Percentiles rank a stretch among this genome's conserved stretches.
These are phyloP conservation scores for Drosophila paranaensis DNA, from an alignment of 2,888 invertebrate genomes.

Conservation along the genomic window DNA sequence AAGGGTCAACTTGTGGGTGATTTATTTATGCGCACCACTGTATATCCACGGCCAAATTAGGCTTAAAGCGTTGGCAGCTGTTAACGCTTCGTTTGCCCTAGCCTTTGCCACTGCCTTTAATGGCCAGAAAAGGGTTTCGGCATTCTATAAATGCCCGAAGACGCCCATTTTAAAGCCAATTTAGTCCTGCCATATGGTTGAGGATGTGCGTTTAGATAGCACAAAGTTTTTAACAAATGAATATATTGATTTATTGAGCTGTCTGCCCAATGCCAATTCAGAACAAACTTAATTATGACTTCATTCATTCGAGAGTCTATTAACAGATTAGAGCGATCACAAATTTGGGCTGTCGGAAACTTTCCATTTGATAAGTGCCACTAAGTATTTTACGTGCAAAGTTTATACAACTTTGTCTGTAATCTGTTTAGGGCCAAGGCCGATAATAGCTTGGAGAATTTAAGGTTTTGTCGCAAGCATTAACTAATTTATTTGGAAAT, in stretches of 20 bases:
- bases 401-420: constrained; percentile 29
- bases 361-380: constrained; percentile 17
- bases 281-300: constrained; percentile 10
- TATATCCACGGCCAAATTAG: constrained; percentile 58
- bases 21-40: constrained; percentile 54
- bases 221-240: constrained; percentile 30
- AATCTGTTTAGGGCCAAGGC: constrained; percentile 24
- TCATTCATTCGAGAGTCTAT: constrained; percentile 3
- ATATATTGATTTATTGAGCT: constrained; percentile 41
- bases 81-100: constrained; percentile 59
- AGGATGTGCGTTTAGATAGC: background rate
- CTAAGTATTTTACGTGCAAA: constrained; percentile 24
- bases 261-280: constrained; percentile 2
- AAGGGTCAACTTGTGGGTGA: constrained; percentile 68
- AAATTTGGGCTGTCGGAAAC: constrained; percentile 7
- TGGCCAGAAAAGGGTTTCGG: constrained; percentile 21
- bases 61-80: constrained; percentile 55
- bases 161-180: constrained; percentile 31
- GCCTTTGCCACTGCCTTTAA: constrained; percentile 5
- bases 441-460: constrained; percentile 51
- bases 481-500: constrained; percentile 44
- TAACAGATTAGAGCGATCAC: constrained; percentile 1
- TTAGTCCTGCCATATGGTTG: constrained; percentile 14
- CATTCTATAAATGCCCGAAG: constrained; percentile 11
- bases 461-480: constrained; percentile 42